Evolutionary conservation across 2,888 invertebrate genomes (phyloP).

Genomic region (Lumbricus terrestris): DNA sequence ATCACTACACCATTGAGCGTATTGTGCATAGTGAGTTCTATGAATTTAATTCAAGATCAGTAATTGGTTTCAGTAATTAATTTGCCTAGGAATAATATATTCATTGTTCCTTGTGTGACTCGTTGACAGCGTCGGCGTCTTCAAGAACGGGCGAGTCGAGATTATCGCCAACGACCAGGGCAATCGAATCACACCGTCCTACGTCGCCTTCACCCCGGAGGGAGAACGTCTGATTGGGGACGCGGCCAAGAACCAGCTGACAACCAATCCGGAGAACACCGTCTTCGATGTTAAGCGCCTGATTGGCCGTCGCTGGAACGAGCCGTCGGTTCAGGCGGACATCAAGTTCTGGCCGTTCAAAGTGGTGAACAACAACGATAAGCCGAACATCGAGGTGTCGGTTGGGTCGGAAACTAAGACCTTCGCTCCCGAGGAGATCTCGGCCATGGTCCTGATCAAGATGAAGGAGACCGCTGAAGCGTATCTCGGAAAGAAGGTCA

Average conservation of each 20-base stretch:
- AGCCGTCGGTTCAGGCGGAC: slow-evolving; percentile 87
- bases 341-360: slow-evolving; percentile 97
- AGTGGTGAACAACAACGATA: slow-evolving; percentile 77
- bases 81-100: no score
- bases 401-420: slow-evolving; percentile 39
- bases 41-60: no score
- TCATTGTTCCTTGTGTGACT: no score
- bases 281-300: slow-evolving; percentile 97
- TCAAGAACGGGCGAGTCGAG: slow-evolving; percentile 95
- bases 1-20: no score
- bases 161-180: slow-evolving; percentile 99
- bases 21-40: not conserved
- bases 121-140: slow-evolving; percentile 62
- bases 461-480: slow-evolving; percentile 98
- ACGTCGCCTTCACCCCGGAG: slow-evolving; percentile 93
- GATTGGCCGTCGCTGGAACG: slow-evolving; percentile 93
- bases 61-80: not conserved
- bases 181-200: slow-evolving; percentile 95
- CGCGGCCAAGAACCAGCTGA: slow-evolving; percentile 98
- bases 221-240: slow-evolving; percentile 96
- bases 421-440: slow-evolving; percentile 97
- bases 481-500: slow-evolving; percentile 89
- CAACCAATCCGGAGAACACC: slow-evolving; percentile 97
- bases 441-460: slow-evolving; percentile 95
- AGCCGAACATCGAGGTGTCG: slow-evolving; percentile 81